Evolutionary conservation across 2,888 invertebrate species (phyloP).

Genomic region (Neocrepidodera transversa): DNA sequence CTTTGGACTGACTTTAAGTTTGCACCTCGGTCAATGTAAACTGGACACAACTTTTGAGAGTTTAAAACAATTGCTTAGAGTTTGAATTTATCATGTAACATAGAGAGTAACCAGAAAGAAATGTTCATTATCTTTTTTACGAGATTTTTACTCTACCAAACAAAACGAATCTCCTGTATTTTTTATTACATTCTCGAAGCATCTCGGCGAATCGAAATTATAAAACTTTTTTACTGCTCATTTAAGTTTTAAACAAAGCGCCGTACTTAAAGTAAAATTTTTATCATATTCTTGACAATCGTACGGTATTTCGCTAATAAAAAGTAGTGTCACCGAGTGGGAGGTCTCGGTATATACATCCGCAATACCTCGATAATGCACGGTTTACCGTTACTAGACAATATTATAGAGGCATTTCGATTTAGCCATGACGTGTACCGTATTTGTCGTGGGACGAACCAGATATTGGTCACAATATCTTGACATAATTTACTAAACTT

Average conservation of each 20-base stretch:
- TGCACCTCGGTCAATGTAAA: constrained; percentile 10
- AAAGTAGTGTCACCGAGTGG: not conserved
- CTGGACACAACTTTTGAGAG: constrained; percentile 1
- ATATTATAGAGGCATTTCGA: constrained; percentile 12
- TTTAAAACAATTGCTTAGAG: too few relatives aligned
- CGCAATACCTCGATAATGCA: constrained; percentile 6
- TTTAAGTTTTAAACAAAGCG: not conserved
- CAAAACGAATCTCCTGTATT: not conserved
- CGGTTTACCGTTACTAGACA: constrained; percentile 9
- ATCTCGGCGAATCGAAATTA: not conserved
- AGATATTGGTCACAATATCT: constrained; percentile 11
- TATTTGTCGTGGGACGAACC: constrained; percentile 10
- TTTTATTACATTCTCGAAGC: not conserved
- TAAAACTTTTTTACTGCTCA: not conserved
- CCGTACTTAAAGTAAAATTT: not conserved
- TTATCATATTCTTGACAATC: constrained; percentile 2
- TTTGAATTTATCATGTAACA: too few relatives aligned
- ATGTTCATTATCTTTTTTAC: not conserved
- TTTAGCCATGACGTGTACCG: constrained; percentile 12
- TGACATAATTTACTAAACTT: too few relatives aligned
- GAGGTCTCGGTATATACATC: constrained; percentile 4
- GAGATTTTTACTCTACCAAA: not conserved
- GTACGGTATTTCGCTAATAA: constrained; percentile 3
- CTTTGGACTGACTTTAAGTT: not conserved
- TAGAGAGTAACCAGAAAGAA: not conserved